Evolutionary conservation across 2,797 vertebrate genomes (phyloP).

Genomic region (Pantherophis vulpinus): DNA sequence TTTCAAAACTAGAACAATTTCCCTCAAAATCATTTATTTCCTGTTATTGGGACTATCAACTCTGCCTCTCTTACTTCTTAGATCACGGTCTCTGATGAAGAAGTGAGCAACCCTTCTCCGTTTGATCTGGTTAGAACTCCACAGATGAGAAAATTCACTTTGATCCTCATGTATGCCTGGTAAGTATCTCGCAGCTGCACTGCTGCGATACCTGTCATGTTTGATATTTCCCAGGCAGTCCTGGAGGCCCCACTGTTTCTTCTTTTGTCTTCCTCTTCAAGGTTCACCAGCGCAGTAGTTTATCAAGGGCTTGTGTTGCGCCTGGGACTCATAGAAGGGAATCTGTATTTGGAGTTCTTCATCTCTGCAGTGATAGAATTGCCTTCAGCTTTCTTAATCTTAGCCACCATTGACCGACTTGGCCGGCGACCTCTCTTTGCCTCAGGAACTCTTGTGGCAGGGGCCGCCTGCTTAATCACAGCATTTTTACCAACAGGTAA

Average conservation of each 20-base stretch:
- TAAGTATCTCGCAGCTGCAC: constrained; percentile 59
- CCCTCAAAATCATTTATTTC: no score
- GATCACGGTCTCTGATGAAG: constrained; percentile 75
- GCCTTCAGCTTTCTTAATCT: constrained; percentile 85
- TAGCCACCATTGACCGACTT: constrained; percentile 88
- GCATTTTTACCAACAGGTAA: constrained; percentile 88
- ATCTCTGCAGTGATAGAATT: constrained; percentile 87
- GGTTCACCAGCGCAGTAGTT: constrained; percentile 92
- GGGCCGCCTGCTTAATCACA: constrained; percentile 83
- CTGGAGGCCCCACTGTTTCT: neutral
- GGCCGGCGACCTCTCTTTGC: constrained; percentile 88
- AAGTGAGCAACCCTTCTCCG: constrained; percentile 76
- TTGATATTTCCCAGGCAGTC: neutral
- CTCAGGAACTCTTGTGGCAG: constrained; percentile 79
- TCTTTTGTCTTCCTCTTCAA: constrained; percentile 49
- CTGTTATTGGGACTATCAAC: neutral
- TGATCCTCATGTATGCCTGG: constrained; percentile 92
- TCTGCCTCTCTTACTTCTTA: constrained; percentile 57
- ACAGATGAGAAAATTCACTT: constrained; percentile 84
- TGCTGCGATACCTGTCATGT: neutral
- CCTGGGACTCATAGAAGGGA: constrained; percentile 85
- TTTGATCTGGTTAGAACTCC: constrained; percentile 86
- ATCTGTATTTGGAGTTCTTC: constrained; percentile 89
- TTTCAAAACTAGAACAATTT: neutral
- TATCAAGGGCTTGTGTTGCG: constrained; percentile 96